A percentile compares a stretch with the other conserved stretches of the same genome.
These are phyloP conservation scores for Drosophila elegans DNA, from an alignment of 1,140 invertebrate species.

Conservation along the genomic window DNA sequence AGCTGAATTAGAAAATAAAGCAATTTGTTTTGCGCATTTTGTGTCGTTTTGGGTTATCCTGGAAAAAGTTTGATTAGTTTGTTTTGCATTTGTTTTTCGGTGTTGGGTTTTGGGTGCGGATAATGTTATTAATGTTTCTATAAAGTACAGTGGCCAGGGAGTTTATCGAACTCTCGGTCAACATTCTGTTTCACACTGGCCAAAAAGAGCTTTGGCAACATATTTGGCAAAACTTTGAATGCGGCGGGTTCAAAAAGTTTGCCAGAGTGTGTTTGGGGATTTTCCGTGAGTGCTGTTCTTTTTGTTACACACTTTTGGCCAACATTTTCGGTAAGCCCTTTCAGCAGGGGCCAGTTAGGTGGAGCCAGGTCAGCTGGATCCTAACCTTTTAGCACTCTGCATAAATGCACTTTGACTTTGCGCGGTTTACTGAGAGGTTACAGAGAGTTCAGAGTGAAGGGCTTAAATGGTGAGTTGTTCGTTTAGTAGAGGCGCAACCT, in stretches of 20 bases:
- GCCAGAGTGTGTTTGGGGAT: constrained; percentile 14
- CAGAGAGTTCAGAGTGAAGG: constrained; percentile 2
- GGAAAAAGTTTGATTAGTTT: constrained; percentile 78
- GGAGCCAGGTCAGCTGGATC: constrained; percentile 13
- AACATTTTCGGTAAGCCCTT: constrained; percentile 26
- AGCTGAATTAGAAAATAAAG: constrained; percentile 73
- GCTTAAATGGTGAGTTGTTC: constrained; percentile 11
- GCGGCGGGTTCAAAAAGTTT: constrained; percentile 26
- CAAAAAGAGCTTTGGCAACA: constrained; percentile 45
- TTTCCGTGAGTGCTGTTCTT: constrained; percentile 16
- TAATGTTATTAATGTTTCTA: constrained; percentile 79
- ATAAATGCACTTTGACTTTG: constrained; percentile 20
- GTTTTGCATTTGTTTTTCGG: constrained; percentile 54
- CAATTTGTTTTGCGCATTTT: constrained; percentile 76
- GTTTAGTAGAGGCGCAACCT: background rate
- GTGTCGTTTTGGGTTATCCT: constrained; percentile 50
- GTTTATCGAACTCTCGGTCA: constrained; percentile 52
- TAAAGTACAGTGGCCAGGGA: constrained; percentile 32
- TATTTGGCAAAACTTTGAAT: constrained; percentile 45
- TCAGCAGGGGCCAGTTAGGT: background rate
- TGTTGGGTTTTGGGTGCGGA: constrained; percentile 12
- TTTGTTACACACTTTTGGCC: constrained; percentile 14
- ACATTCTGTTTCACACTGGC: constrained; percentile 37
- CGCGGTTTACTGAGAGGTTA: constrained; percentile 12
- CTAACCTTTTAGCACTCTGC: constrained; percentile 7